Evolutionary conservation across 2,113 vertebrate genomes (phyloP).

Genomic region (Poeciliopsis occidentalis): DNA sequence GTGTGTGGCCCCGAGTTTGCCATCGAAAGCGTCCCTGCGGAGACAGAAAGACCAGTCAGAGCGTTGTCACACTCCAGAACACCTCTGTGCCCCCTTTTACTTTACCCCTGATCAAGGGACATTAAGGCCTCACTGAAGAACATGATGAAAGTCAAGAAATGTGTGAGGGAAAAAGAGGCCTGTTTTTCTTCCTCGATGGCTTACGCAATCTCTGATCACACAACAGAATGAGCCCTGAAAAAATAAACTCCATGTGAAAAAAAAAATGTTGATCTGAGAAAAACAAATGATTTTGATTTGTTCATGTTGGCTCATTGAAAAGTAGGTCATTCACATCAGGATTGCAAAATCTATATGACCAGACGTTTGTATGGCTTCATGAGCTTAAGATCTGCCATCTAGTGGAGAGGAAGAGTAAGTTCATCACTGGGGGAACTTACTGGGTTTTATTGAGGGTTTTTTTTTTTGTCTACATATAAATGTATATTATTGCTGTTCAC

Average conservation of each 20-base stretch:
- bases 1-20: slow-evolving; percentile 95
- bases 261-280: slow-evolving; percentile 29
- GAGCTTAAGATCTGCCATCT: slow-evolving; percentile 63
- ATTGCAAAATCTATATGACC: slow-evolving; percentile 49
- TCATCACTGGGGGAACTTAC: no score
- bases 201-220: slow-evolving; percentile 10
- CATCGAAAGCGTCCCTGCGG: slow-evolving; percentile 92
- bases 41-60: slow-evolving; percentile 1
- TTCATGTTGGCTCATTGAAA: slow-evolving; percentile 55
- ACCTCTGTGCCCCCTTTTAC: not conserved
- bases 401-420: slow-evolving; percentile 53
- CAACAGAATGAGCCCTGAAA: not conserved
- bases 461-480: no score
- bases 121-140: not conserved
- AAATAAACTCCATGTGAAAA: slow-evolving; percentile 2
- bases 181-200: not conserved
- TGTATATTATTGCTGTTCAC: no score
- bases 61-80: slow-evolving; percentile 6
- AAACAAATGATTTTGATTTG: slow-evolving; percentile 34
- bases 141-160: not conserved
- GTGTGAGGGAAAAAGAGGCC: not conserved
- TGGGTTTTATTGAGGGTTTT: no score
- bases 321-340: slow-evolving; percentile 71
- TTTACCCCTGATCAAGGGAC: not conserved
- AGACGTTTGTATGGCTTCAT: not conserved